phyloP scores from a whole-genome alignment of 1,140 invertebrate genomes.

The Periplaneta americana region DNA sequence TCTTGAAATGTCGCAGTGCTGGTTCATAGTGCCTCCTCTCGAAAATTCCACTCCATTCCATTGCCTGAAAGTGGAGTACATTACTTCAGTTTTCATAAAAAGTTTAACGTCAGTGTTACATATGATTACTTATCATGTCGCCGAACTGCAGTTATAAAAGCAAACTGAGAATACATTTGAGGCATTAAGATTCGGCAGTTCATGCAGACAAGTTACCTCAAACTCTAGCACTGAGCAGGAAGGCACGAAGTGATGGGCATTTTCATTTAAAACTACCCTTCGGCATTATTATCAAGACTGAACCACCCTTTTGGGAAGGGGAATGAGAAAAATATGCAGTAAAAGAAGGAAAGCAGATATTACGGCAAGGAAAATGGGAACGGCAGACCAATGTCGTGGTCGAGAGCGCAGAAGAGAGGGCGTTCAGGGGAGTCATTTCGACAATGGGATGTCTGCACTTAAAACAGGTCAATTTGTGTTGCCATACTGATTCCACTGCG shows the following conservation, averaged over 20 bases:
- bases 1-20: too few species aligned
- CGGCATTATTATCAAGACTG: neutral
- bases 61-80: too few species aligned
- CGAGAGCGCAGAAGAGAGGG: neutral
- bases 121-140: too few species aligned
- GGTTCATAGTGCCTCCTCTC: too few species aligned
- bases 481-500: neutral
- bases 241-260: neutral
- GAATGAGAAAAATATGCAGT: neutral
- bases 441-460: neutral
- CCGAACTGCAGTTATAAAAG: too few species aligned
- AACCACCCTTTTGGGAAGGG: neutral
- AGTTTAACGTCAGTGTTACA: too few species aligned
- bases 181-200: neutral
- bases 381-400: neutral
- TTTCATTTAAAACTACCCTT: neutral
- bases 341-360: neutral
- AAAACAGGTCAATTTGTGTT: neutral
- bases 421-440: neutral
- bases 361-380: neutral
- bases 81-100: too few species aligned
- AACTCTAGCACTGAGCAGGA: neutral
- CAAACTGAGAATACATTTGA: too few species aligned
- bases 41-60: too few species aligned
- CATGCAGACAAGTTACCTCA: neutral